phyloP scores from a whole-genome alignment of 2,113 vertebrate species.

The Brachypteracias leptosomus region DNA sequence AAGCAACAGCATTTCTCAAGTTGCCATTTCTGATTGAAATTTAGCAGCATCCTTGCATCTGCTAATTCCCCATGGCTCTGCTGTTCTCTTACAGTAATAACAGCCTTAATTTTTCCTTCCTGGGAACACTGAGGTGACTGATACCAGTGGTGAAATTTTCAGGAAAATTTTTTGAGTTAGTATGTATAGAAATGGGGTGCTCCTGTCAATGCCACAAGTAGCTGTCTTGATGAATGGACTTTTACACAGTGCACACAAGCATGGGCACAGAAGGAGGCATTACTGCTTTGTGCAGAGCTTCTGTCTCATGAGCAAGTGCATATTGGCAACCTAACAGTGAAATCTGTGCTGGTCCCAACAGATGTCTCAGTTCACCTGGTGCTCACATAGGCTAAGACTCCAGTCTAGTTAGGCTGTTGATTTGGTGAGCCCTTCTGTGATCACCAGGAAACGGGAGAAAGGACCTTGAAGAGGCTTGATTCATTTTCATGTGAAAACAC shows the following conservation, averaged over 20 bases:
- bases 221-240: neutral
- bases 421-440: neutral
- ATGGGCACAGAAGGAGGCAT: neutral
- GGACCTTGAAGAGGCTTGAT: neutral
- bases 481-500: neutral
- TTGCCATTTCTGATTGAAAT: conserved; percentile 6
- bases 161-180: neutral
- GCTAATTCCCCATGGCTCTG: neutral
- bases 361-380: neutral
- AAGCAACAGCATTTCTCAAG: neutral
- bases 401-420: neutral
- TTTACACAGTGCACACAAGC: accelerated
- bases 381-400: neutral
- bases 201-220: neutral
- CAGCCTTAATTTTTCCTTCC: neutral
- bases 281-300: neutral
- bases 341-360: neutral
- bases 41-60: neutral
- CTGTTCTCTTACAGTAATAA: neutral
- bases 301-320: neutral
- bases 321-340: neutral
- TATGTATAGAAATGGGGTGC: neutral
- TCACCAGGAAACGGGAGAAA: neutral
- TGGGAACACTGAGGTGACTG: neutral
- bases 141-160: neutral